Evolutionary conservation across 2,888 invertebrate species (phyloP), one percentile per base, ranked within the genome.

Genomic region (Esperia sulphurella): DNA sequence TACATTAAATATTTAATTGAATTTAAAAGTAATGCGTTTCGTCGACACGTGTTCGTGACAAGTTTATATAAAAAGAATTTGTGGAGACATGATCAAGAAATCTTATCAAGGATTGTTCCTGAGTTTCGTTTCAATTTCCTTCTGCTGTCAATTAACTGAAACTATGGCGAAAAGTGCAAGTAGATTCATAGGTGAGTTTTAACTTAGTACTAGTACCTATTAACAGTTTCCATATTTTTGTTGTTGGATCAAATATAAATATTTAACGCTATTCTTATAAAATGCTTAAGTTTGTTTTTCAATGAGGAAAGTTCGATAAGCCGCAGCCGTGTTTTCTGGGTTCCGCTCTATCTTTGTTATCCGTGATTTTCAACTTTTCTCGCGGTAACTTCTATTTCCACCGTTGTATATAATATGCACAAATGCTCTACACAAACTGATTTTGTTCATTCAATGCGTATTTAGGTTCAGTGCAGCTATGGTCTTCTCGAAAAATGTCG

Each of bases 161-260:
- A 88, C 86, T 65, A 77, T 87, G 73, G 88, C 89, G 12, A 88
- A 88, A 55, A 87, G 87, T 57, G 87, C 89, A 29, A 88, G 87
- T 65, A 73, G 88, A 60, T 88, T 79, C 64, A 87, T 87, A 54
- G 88, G 89, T 88, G 54, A 84, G 85, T 71, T 50, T 29, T 38
- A 29, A n/a, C 8, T 39, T 33, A 4, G 10, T 33, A 33, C 10
- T 33, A 3, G 8, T 10, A 8, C 4, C 7, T n/a, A 2, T 33
- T 10, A 33, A 33, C 9, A 33, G 3, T 10, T 33, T 33, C 33
- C 9, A 10, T 33, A 10, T 33, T 10, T 8, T 8, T 8, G n/a
- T n/a, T n/a, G n/a, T n/a, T n/a, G n/a, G n/a, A n/a, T n/a, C n/a
- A n/a, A n/a, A n/a, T n/a, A n/a, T n/a, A n/a, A n/a, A n/a, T n/a